Conservation (phyloP, 2,797 vertebrate genomes). For the Onychomys torridus region DNA sequence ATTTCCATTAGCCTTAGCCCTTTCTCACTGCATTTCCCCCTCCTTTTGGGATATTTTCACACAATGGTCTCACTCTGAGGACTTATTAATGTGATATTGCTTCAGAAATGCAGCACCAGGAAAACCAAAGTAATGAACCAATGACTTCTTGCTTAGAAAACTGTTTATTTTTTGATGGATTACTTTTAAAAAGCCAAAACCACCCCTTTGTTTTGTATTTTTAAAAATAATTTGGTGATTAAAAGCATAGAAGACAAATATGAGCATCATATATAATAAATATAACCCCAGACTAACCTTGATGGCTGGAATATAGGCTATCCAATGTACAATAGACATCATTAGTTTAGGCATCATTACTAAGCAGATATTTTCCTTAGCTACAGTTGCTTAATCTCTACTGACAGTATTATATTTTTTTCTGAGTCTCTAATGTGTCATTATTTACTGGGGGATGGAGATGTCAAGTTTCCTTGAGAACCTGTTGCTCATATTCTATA, state of each 20-base stretch:
- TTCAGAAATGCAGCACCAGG: conserved; percentile 39
- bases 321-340: conserved; percentile 8
- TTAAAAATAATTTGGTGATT: conserved; percentile 48
- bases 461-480: conserved; percentile 43
- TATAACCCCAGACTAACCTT: conserved; percentile 56
- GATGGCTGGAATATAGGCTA: not conserved
- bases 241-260: conserved; percentile 66
- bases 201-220: conserved; percentile 52
- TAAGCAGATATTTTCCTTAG: conserved; percentile 44
- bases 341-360: not conserved
- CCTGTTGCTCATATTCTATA: conserved; percentile 48
- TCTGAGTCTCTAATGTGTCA: not conserved
- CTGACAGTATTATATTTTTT: conserved; percentile 2
- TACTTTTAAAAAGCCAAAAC: conserved; percentile 58
- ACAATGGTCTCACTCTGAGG: not conserved
- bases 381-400: conserved; percentile 30
- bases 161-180: conserved; percentile 49
- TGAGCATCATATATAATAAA: conserved; percentile 17
- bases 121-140: conserved; percentile 62
- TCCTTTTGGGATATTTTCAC: conserved; percentile 14
- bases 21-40: not conserved
- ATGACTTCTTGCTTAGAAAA: conserved; percentile 48
- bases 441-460: not conserved
- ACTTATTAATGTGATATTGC: conserved; percentile 35
- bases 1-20: conserved; percentile 11